A percentile compares a stretch with the other conserved stretches of the same genome.
Evolutionary conservation across 1,140 invertebrate genomes (phyloP).

Genomic region (Odontomachus brunneus): DNA sequence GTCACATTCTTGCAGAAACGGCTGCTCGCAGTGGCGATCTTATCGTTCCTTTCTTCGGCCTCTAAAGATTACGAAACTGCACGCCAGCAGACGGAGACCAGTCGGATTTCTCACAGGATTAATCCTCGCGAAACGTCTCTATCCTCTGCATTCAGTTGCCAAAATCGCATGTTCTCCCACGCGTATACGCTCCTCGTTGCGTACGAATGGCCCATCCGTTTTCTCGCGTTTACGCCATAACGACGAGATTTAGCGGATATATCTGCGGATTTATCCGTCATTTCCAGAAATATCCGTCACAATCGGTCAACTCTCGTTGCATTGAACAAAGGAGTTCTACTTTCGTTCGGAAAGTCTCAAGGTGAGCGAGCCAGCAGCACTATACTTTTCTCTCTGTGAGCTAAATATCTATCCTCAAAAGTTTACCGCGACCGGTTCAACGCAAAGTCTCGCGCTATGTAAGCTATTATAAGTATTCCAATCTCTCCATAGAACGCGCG

Average conservation of each 20-base stretch:
- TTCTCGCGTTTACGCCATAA: constrained; percentile 17
- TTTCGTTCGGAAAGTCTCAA: constrained; percentile 58
- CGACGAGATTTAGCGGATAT: constrained; percentile 17
- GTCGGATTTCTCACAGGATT: constrained; percentile 38
- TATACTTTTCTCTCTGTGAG: not conserved
- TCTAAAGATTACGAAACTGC: constrained; percentile 54
- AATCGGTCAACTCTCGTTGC: constrained; percentile 19
- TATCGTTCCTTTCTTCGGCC: not conserved
- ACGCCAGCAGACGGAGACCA: constrained; percentile 21
- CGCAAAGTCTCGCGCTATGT: constrained; percentile 2
- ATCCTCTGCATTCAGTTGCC: constrained; percentile 9
- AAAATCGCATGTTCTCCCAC: constrained; percentile 27
- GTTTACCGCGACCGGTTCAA: constrained; percentile 14
- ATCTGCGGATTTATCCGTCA: not conserved
- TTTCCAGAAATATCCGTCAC: constrained; percentile 1
- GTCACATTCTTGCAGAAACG: constrained; percentile 16
- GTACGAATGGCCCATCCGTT: not conserved
- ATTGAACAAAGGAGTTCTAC: constrained; percentile 45
- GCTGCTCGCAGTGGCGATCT: not conserved
- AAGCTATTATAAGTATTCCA: constrained; percentile 11
- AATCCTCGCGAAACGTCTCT: constrained; percentile 25
- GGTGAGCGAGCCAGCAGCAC: constrained; percentile 36
- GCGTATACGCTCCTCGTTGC: not conserved
- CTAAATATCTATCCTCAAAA: constrained; percentile 9
- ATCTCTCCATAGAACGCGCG: constrained; percentile 9